Percentiles rank a stretch among this genome's conserved stretches.
phyloP scores from a whole-genome alignment of 1,140 invertebrate species.

The Colletes latitarsis region DNA sequence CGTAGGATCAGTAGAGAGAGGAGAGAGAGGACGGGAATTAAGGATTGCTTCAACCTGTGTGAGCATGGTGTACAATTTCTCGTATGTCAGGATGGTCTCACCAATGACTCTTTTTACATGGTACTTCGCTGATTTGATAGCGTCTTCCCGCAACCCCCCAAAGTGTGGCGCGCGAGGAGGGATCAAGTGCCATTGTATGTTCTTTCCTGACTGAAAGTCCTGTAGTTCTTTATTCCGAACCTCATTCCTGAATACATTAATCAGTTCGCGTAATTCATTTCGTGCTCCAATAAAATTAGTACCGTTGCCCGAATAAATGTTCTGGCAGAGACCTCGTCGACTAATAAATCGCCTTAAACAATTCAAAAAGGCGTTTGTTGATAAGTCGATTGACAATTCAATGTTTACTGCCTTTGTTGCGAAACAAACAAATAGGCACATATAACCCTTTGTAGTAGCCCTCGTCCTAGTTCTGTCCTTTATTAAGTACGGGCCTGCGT shows the following conservation, averaged over 20 bases:
- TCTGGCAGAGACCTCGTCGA: not conserved
- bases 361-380: slow-evolving; percentile 6
- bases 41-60: slow-evolving; percentile 19
- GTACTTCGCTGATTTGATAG: slow-evolving; percentile 12
- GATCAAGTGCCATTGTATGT: slow-evolving; percentile 7
- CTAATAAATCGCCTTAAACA: not conserved
- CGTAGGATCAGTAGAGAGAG: slow-evolving; percentile 45
- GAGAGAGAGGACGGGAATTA: slow-evolving; percentile 55
- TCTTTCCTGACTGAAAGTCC: not conserved
- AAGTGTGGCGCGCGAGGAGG: slow-evolving; percentile 1
- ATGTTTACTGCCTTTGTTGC: not conserved
- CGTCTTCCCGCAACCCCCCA: slow-evolving; percentile 10
- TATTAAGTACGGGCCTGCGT: slow-evolving; percentile 5
- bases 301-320: slow-evolving; percentile 1
- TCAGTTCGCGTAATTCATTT: not conserved
- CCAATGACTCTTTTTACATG: slow-evolving; percentile 36
- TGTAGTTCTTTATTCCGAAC: not conserved
- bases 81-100: slow-evolving; percentile 50
- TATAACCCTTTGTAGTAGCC: not conserved
- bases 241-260: not conserved
- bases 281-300: not conserved
- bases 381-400: not conserved
- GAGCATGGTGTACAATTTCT: slow-evolving; percentile 50
- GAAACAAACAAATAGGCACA: slow-evolving; percentile 10
- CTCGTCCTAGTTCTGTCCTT: not conserved